Conservation (phyloP, 2,113 vertebrate species). For the Oryzias woworae region DNA sequence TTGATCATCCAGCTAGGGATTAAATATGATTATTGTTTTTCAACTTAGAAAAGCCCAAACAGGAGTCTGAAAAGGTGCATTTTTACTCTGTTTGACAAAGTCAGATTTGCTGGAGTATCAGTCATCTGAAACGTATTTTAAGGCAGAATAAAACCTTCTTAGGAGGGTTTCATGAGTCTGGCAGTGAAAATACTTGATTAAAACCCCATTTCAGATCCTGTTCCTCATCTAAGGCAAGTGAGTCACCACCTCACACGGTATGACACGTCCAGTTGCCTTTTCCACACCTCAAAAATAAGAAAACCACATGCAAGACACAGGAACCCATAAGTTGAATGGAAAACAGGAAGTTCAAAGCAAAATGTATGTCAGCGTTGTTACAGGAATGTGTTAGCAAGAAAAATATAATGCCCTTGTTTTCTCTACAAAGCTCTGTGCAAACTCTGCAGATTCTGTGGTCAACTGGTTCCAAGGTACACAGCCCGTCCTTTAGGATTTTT, state of each 20-base stretch:
- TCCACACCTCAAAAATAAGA: slow-evolving; percentile 2
- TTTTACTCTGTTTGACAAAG: too few relatives aligned
- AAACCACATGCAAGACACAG: neutral
- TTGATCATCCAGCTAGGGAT: neutral
- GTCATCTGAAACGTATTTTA: too few relatives aligned
- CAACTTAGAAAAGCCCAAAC: neutral
- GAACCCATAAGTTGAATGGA: slow-evolving; percentile 1
- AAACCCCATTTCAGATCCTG: neutral
- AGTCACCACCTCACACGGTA: slow-evolving; percentile 15
- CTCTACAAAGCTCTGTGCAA: slow-evolving; percentile 45
- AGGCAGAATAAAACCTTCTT: too few relatives aligned
- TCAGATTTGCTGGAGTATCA: too few relatives aligned
- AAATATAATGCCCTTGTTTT: slow-evolving; percentile 40
- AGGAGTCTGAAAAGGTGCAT: neutral
- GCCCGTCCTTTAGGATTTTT: slow-evolving; percentile 51
- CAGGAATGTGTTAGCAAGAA: slow-evolving; percentile 23
- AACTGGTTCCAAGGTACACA: slow-evolving; percentile 62
- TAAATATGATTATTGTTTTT: neutral
- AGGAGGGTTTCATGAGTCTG: neutral
- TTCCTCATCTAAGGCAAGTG: neutral
- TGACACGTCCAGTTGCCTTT: neutral
- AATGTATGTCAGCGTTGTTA: slow-evolving; percentile 15
- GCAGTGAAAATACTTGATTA: slow-evolving; percentile 2
- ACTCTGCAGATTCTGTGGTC: slow-evolving; percentile 55
- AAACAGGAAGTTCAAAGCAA: slow-evolving; percentile 45